Evolutionary conservation across 2,113 vertebrate species (phyloP), one percentile per base, ranked within the genome.

Genomic region (Amphilophus citrinellus): DNA sequence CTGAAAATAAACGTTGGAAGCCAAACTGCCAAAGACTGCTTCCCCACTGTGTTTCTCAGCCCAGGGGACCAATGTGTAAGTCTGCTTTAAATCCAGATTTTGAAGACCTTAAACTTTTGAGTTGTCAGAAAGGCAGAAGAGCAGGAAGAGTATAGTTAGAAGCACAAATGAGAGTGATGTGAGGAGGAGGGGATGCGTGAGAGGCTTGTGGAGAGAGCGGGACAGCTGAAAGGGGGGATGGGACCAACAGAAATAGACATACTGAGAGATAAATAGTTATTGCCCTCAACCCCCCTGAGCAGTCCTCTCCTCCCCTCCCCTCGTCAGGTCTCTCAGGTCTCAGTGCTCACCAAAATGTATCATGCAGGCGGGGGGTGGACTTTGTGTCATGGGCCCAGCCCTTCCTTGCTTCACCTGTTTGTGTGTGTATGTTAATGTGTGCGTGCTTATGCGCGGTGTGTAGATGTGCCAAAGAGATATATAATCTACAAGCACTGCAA

Each of bases 191-290:
- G 66, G 86, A 82, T 71, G 84, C 14, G 62, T 76, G 84, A 89
- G 90, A 86, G 77, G 75, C 90, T 85, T 61, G 77, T 86, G 88
- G 92, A 94, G 93, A 92, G 94, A 94, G 91, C 30, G 79, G 90
- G 95, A 96, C 96, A 97, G 96, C 96, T 97, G 96, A 92, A 83
- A 87, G 92, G 94, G 92, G 95, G 96, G 95, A 94, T 91, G 95
- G 96, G 88, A 79, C 76, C 78, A 91, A 94, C 95, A 93, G 92
- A 95, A 96, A 97, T 96, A 97, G 96, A 95, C 90, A 80, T 89
- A 93, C 91, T 94, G 92, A 94, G 88, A 91, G 95, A 96, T 95
- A 96, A 95, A 96, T 96, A 96, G 95, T 92, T 84, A 82, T 93
- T 89, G 91, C 86, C 90, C 88, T 84, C 76, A 73, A 37, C 79